phyloP scores from a whole-genome alignment of 2,888 invertebrate genomes.

The Teinopalpus imperialis region DNA sequence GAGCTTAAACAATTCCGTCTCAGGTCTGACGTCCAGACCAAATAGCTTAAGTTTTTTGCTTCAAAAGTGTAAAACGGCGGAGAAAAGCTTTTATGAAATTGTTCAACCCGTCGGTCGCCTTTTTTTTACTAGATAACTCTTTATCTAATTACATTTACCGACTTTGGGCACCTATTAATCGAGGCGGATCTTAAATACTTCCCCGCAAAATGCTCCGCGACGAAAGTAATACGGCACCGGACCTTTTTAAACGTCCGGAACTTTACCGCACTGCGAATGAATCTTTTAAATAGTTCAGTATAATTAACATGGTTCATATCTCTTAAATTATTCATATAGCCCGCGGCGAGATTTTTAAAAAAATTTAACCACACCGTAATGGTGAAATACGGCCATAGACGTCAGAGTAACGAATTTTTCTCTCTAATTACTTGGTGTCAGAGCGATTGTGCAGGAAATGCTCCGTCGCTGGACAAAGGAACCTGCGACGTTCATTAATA shows the following conservation, averaged over 20 bases:
- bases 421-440: constrained; percentile 80
- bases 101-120: constrained; percentile 7
- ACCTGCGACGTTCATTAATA: constrained; percentile 78
- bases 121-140: constrained; percentile 18
- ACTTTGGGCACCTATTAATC: constrained; percentile 12
- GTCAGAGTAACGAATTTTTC: constrained; percentile 75
- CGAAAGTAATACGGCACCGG: background rate
- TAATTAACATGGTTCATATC: constrained; percentile 15
- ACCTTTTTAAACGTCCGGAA: constrained; percentile 1
- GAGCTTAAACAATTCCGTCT: constrained; percentile 12
- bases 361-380: constrained; percentile 45
- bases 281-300: constrained; percentile 12
- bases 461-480: constrained; percentile 70
- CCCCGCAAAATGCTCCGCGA: constrained; percentile 3
- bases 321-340: constrained; percentile 30
- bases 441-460: constrained; percentile 77
- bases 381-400: constrained; percentile 61
- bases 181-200: constrained; percentile 7
- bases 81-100: constrained; percentile 20
- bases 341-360: constrained; percentile 33
- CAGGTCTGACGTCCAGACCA: background rate
- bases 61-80: constrained; percentile 12
- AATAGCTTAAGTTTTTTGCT: constrained; percentile 16
- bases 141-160: constrained; percentile 14
- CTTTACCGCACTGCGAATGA: constrained; percentile 5